phyloP scores from a whole-genome alignment of 1,140 invertebrate species.

The Ceratosolen solmsi region DNA sequence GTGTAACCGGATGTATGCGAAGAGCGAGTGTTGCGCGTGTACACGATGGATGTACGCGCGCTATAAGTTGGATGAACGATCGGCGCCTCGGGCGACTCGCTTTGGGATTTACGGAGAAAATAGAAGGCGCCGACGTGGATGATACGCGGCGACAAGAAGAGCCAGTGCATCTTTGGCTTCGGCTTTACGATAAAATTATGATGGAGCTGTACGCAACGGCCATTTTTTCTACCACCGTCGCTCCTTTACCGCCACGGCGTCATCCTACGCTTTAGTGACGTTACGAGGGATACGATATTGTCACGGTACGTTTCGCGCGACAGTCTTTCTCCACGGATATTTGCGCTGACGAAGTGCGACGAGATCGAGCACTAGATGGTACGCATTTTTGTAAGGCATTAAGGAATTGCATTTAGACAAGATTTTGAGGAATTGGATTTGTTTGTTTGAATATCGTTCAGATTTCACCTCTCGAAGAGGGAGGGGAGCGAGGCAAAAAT shows the following conservation, averaged over 20 bases:
- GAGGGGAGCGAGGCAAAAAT: too few relatives aligned
- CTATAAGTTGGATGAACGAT: conserved; percentile 8
- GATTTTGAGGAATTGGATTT: too few relatives aligned
- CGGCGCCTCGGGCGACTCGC: conserved; percentile 35
- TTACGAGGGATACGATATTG: too few relatives aligned
- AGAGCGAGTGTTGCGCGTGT: not conserved
- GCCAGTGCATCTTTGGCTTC: not conserved
- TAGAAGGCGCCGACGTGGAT: conserved; percentile 30
- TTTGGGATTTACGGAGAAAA: conserved; percentile 40
- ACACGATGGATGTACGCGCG: not conserved
- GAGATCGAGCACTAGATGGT: not conserved
- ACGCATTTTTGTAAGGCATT: too few relatives aligned
- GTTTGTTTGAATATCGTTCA: too few relatives aligned
- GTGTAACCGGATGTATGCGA: conserved; percentile 29
- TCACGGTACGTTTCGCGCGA: conserved; percentile 13
- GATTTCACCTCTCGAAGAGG: too few relatives aligned
- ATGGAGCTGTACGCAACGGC: not conserved
- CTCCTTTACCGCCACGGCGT: too few relatives aligned
- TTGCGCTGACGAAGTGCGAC: not conserved
- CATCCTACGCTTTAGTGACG: too few relatives aligned
- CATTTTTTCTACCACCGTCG: not conserved
- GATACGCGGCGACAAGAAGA: conserved; percentile 20
- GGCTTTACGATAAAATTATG: not conserved
- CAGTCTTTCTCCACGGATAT: not conserved
- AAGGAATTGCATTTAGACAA: too few relatives aligned